Base-by-base conservation (phyloP, 2,888 invertebrate species). In the Eupithecia subfuscata region DNA sequence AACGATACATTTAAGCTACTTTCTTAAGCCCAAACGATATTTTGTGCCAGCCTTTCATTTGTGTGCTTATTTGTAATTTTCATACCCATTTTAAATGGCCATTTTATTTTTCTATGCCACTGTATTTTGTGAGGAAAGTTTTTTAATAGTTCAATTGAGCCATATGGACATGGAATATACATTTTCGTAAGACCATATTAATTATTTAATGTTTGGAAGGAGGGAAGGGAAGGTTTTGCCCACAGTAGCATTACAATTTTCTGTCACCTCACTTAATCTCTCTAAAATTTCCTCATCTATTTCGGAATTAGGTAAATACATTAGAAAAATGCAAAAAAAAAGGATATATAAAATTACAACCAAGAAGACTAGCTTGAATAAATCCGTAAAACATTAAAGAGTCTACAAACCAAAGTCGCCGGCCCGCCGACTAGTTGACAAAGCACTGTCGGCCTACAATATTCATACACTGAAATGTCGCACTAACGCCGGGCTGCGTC, bases 1-100 rank as follows among this genome's bases (percentile, higher is more conserved):
- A 60, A 82, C 80, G 80, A 79, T 83, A 82, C 78, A 81, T 81
- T 70, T 68, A 68, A 68, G 81, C 85, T 86, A 88, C 85, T 74
- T 71, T 77, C 78, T 79, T 78, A 79, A 77, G 78, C 79, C 79
- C 72, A 79, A 79, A 73, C 77, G 76, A 75, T 78, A 81, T 78
- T 81, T 82, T 80, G 78, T 82, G 82, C 80, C 80, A 74, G 78
- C 81, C 73, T 80, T 79, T 79, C 76, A 75, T 79, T 76, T 77
- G 52, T 76, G 73, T 75, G 72, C 67, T 52, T 52, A 52, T 48
- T 64, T 56, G 70, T 69, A 22, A 73, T 48, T 8, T 40, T 75
- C 70, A 70, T 70, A 69, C 67, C 69, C 71, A 75, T 70, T 71
- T 56, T 73, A 16, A 37, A 72, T 67, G 60, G 65, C 64, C 45